Percentiles rank a stretch among this genome's conserved stretches.
Evolutionary conservation across 2,113 vertebrate species (phyloP).

Genomic region (Tachycineta bicolor): DNA sequence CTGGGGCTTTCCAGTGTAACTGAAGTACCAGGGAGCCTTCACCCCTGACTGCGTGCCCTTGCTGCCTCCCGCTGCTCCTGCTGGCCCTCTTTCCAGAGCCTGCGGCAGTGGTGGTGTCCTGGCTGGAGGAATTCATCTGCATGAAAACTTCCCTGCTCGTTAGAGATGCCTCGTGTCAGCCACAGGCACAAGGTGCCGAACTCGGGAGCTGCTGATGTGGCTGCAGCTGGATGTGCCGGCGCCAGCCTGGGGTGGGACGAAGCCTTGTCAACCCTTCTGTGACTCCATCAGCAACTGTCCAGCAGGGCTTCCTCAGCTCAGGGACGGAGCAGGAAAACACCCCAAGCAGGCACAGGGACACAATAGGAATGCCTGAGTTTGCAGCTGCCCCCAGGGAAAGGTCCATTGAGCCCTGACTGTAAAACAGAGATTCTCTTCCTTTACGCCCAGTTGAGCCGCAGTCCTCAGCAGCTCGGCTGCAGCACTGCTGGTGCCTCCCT

Average conservation of each 20-base stretch:
- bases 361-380: neutral
- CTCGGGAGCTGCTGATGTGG: neutral
- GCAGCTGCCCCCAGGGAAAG: neutral
- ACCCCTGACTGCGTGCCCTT: accelerated
- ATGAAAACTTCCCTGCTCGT: neutral
- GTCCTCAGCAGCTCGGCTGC: neutral
- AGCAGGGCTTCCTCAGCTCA: neutral
- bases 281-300: neutral
- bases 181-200: neutral
- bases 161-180: neutral
- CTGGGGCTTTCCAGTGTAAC: neutral
- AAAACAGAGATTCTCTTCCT: neutral
- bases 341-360: neutral
- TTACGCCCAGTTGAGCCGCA: neutral
- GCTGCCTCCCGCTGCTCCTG: neutral
- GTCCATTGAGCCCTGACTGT: neutral
- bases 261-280: neutral
- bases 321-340: neutral
- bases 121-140: slow-evolving; percentile 11
- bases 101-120: neutral
- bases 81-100: slow-evolving; percentile 1
- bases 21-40: neutral
- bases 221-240: neutral
- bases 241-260: neutral
- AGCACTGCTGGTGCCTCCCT: neutral